Evolutionary conservation across 2,888 invertebrate genomes (phyloP), one percentile per base, ranked within the genome.

Genomic region (Diabrotica balteata): DNA sequence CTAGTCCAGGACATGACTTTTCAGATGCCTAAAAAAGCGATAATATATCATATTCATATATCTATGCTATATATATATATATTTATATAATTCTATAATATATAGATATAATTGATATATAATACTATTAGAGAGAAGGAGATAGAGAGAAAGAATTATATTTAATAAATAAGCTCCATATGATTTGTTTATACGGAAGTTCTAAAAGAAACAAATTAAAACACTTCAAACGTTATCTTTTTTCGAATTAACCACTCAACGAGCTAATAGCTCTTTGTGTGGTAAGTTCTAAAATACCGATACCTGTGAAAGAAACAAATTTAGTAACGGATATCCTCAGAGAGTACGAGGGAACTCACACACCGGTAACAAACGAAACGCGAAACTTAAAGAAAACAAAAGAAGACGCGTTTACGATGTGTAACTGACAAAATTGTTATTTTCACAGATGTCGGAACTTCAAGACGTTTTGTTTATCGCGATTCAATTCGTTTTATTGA

Each of bases 361-460:
- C 55, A 62, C 54, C 64, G 64, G 47, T 59, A 60, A 62, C 49
- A 61, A 54, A 68, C 59, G 61, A 8, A 72, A 71, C 62, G 71
- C 72, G 71, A 70, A 73, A 73, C 71, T 69, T 61, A 68, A 71
- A 72, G 71, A 72, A 67, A 71, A 73, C 71, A 70, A 73, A 69
- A 68, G 66, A 69, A n/a, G 66, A 63, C 62, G 52, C 70, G 61
- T 72, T 72, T 68, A 72, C 68, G 73, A 68, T 55, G 68, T 64
- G 72, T 55, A 54, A 66, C 51, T 52, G 70, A 70, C 70, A 64
- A 62, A 63, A 70, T 47, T 60, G 65, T 50, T 70, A 63, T 70
- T 70, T 70, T 63, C 55, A 70, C 70, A 68, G 66, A 65, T 68
- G 68, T 61, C 66, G 66, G 58, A 11, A 59, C 63, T 59, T 53